Evolutionary conservation across 2,797 vertebrate genomes (phyloP), one percentile per base, ranked within the genome.

Genomic region (Myoxocephalus aenaeus): DNA sequence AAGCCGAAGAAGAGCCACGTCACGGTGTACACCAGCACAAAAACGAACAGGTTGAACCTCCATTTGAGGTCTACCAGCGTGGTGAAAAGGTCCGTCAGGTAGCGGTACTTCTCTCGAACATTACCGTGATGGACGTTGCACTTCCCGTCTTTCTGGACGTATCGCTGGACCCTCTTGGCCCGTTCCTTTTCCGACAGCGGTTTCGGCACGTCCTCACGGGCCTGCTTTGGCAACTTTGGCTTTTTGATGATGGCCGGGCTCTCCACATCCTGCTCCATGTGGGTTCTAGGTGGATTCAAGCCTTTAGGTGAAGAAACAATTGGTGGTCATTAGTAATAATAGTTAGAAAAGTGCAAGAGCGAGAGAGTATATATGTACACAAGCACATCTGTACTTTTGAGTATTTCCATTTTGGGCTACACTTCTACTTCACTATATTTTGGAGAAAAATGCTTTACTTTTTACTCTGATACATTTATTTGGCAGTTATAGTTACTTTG

Each of bases 211-310:
- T 98, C 96, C 11, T 98, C 97, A 40, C 96, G 92, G 70, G 90
- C 96, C 93, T 97, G 97, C 92, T 98, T 98, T 48, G 96, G 97
- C 90, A 98, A 83, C 94, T 97, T 97, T 80, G 96, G 95, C 89
- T 96, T 95, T 84, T 95, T 96, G 92, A 95, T 92, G 79, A 96
- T 93, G 90, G 97, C 92, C 62, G 97, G 96, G 93, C 98, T 98
- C 93, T 99, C 98, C 85, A 99, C 96, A 92, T 99, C 98, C 95
- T 98, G 97, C 94, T 99, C 98, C 98, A 99, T 99, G 94, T 95
- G 95, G 95, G 89, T 78, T 95, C 92, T 94, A 88, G 95, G 90
- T 95, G 91, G 91, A 96, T 96, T 87, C 95, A 96, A 94, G 94
- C 96, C 95, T 96, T 32, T 7, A 46, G 58, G 70, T 90, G 18